These are phyloP conservation scores for Aviceda subcristata DNA, from an alignment of 2,113 vertebrate genomes.

Conservation along the genomic window DNA sequence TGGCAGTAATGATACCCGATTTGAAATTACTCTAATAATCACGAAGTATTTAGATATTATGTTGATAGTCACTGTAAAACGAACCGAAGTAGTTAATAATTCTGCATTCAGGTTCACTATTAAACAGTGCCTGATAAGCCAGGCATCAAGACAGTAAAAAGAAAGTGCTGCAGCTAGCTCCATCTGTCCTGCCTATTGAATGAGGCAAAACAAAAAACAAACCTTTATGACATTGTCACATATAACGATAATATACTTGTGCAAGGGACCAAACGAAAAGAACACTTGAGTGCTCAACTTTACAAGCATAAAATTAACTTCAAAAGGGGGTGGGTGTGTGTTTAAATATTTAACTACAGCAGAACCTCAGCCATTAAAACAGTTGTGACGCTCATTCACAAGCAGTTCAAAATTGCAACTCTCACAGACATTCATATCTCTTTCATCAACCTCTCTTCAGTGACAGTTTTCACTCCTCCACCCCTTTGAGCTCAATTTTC, in stretches of 20 bases:
- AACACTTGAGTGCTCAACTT: neutral
- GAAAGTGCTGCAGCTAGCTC: neutral
- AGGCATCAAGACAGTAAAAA: neutral
- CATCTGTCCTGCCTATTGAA: neutral
- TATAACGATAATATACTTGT: neutral
- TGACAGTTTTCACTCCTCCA: neutral
- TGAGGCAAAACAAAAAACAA: neutral
- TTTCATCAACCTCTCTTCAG: neutral
- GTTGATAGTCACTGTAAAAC: neutral
- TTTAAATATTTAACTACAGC: neutral
- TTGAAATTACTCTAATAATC: neutral
- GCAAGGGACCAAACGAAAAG: neutral
- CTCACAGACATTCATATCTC: neutral
- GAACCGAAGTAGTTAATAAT: neutral
- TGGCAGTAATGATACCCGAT: neutral
- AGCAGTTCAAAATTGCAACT: neutral
- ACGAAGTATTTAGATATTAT: neutral
- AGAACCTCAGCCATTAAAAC: neutral
- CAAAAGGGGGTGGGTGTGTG: neutral
- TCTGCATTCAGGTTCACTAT: neutral
- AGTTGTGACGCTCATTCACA: neutral
- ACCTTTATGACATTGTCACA: neutral
- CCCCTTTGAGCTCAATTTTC: neutral
- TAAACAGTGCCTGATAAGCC: neutral
- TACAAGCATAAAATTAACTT: neutral